phyloP scores from a whole-genome alignment of 2,888 invertebrate species.

The Caenorhabditis sp. region DNA sequence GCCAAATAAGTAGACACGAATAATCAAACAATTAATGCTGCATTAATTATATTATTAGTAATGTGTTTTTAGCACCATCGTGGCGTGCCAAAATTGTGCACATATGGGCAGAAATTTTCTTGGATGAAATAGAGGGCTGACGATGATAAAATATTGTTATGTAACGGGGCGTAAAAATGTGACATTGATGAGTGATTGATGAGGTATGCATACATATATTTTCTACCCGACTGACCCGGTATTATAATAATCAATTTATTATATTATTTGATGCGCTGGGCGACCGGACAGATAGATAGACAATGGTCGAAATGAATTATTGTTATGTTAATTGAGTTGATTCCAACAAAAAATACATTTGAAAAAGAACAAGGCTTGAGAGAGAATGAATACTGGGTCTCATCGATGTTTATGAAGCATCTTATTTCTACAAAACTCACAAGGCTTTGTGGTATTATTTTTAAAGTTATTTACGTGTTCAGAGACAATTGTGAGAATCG shows the following conservation, averaged over 20 bases:
- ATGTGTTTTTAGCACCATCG: no score
- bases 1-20: neutral
- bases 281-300: neutral
- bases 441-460: no score
- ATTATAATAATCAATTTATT: neutral
- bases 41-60: no score
- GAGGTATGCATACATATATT: neutral
- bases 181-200: constrained; percentile 1
- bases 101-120: neutral
- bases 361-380: no score
- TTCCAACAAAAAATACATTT: no score
- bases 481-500: no score
- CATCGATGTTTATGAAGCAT: no score
- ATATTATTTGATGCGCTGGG: neutral
- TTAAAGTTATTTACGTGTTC: no score
- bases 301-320: neutral
- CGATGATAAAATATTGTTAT: neutral
- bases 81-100: neutral
- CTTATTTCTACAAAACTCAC: no score
- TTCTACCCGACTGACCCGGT: neutral
- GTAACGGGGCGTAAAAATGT: constrained; percentile 1
- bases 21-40: neutral
- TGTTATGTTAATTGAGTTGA: neutral
- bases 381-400: no score
- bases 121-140: neutral